Conservation (phyloP, 2,888 invertebrate species). For the Selenia dentaria region DNA sequence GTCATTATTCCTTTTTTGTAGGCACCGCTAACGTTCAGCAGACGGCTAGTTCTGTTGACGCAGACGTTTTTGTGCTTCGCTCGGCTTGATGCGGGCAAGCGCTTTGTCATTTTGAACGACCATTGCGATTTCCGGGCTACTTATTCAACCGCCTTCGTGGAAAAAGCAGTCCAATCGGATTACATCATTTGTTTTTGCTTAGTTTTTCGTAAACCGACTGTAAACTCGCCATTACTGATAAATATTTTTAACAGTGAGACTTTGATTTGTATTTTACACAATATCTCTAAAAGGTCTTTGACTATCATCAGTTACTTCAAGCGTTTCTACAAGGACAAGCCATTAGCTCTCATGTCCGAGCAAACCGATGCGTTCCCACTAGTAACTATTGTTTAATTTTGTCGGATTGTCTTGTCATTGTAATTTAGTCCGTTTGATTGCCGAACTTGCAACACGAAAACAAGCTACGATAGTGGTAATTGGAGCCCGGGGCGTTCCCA, state of each 20-base stretch:
- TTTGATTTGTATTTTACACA: no score
- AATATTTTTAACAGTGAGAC: no score
- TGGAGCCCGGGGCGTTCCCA: conserved; percentile 55
- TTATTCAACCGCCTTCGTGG: conserved; percentile 38
- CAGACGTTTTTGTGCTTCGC: conserved; percentile 61
- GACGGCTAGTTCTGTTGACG: conserved; percentile 55
- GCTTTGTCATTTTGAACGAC: conserved; percentile 65
- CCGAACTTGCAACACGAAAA: no score
- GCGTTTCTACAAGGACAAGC: no score
- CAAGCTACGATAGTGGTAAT: conserved; percentile 54
- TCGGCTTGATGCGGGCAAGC: conserved; percentile 54
- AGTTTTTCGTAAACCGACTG: conserved; percentile 17
- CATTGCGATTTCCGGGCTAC: conserved; percentile 59
- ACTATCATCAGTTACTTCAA: no score
- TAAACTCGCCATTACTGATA: no score
- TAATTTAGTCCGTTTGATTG: no score
- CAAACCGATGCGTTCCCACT: no score
- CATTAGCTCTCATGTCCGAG: no score
- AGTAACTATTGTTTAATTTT: no score
- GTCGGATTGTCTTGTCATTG: no score
- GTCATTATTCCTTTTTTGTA: conserved; percentile 72
- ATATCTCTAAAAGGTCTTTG: no score
- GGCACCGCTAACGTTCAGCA: conserved; percentile 49
- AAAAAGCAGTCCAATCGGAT: conserved; percentile 44
- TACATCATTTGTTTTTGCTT: conserved; percentile 34